Evolutionary conservation across 2,888 invertebrate species (phyloP), one percentile per base, ranked within the genome.

Genomic region (Bombyx huttoni): DNA sequence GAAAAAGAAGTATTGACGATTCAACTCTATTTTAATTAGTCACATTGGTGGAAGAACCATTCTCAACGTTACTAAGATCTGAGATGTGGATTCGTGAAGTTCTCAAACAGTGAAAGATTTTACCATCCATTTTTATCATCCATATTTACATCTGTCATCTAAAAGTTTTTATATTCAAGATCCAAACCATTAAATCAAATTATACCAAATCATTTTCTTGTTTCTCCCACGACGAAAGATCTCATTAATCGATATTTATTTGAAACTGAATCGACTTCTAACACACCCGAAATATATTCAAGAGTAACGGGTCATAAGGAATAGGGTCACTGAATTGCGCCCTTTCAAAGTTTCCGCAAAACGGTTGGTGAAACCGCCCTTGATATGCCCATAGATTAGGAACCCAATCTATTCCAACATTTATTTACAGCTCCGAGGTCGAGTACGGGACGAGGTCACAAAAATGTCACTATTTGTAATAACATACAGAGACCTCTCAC

Each of bases 371-470:
- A 61, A 60, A 63, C 64, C 60, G 63, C 60, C 61, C 60, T 62
- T 58, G 69, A 68, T 66, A 62, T 69, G 63, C 65, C 63, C 56
- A 61, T 64, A 65, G 70, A 70, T 71, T 69, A 70, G 64, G 63
- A 70, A 69, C 61, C 65, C 65, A 67, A 71, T 67, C 65, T 63
- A 62, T 62, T 40, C 12, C 40, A 47, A 47, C 14, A 9, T 47
- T 47, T 47, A 7, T 13, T 47, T 47, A 14, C 14, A 13, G 47
- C 47, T 9, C 13, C 47, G 47, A 13, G 47, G 47, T 47, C 47
- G 47, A 47, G 14, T 8, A 13, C 13, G 47, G 14, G 12, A 14
- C 47, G 13, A 47, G 13, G 14, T 14, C 47, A 47, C 13, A 46
- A 46, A 46, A 46, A 8, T 13, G 5, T 5, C 46, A 40, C 40